A percentile compares a stretch with the other conserved stretches of the same genome.
Evolutionary conservation across 2,797 vertebrate genomes (phyloP).

Genomic region (Bovichtus variegatus): DNA sequence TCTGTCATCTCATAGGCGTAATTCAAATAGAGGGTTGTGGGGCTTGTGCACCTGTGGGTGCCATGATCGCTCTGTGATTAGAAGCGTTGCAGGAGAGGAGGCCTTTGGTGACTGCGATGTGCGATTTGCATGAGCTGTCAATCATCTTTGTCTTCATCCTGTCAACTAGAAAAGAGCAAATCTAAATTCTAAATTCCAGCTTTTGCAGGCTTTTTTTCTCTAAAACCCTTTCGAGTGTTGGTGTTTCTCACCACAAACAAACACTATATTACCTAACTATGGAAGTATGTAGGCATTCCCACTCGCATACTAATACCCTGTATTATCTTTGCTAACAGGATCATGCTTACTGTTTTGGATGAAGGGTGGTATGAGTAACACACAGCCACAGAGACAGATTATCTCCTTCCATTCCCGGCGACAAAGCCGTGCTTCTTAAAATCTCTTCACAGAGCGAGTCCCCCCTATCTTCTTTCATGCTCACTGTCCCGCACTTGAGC

Average conservation of each 20-base stretch:
- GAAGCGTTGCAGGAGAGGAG: constrained; percentile 59
- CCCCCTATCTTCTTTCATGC: constrained; percentile 50
- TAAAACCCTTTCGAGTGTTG: constrained; percentile 30
- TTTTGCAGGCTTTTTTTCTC: constrained; percentile 9
- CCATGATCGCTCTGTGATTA: constrained; percentile 71
- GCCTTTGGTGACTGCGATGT: constrained; percentile 62
- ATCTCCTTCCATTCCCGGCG: constrained; percentile 54
- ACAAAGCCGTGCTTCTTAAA: constrained; percentile 65
- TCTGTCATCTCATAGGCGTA: constrained; percentile 64
- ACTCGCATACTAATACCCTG: constrained; percentile 55
- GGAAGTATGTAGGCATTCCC: constrained; percentile 36
- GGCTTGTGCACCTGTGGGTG: constrained; percentile 75
- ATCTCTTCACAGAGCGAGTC: constrained; percentile 58
- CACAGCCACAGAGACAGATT: constrained; percentile 67
- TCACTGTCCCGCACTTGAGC: constrained; percentile 41
- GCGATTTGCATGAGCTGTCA: constrained; percentile 79
- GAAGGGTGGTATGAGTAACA: constrained; percentile 71
- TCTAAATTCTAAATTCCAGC: constrained; percentile 37
- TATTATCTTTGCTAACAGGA: constrained; percentile 76
- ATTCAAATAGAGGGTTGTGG: constrained; percentile 65
- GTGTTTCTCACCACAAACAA: constrained; percentile 50
- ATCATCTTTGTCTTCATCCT: constrained; percentile 64
- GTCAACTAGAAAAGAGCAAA: constrained; percentile 59
- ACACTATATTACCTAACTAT: constrained; percentile 37
- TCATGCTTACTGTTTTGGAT: constrained; percentile 68